Conservation (phyloP, 2,113 vertebrate species). For the Siniperca knerii region DNA sequence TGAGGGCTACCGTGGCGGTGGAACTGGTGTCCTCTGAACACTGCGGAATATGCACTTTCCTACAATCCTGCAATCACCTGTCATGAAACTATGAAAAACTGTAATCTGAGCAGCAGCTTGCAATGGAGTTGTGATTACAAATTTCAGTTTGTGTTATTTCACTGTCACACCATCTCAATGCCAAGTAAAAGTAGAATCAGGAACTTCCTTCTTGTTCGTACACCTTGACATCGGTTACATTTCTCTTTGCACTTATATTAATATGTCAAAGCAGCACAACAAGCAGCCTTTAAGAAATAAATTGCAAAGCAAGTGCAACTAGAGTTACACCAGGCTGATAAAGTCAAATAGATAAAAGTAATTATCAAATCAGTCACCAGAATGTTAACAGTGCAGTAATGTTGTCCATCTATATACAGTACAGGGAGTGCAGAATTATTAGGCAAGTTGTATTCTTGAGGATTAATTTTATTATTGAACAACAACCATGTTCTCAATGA, state of each 20-base stretch:
- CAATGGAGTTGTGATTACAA: neutral
- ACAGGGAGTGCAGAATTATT: too few relatives aligned
- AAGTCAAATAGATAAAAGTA: neutral
- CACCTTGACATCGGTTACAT: neutral
- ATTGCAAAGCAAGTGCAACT: neutral
- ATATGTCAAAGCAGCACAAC: neutral
- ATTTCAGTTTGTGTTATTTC: neutral
- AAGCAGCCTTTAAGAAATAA: neutral
- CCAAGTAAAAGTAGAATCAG: neutral
- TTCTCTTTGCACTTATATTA: neutral
- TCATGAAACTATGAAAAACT: neutral
- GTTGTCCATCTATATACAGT: neutral
- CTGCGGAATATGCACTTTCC: too few relatives aligned
- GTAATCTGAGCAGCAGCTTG: neutral
- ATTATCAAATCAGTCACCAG: neutral
- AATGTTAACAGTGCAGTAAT: neutral
- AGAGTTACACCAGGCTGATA: neutral
- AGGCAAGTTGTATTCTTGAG: too few relatives aligned
- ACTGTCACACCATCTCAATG: too few relatives aligned
- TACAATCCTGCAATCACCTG: too few relatives aligned
- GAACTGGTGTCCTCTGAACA: too few relatives aligned
- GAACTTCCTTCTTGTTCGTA: neutral
- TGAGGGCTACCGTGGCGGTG: slow-evolving; percentile 34
- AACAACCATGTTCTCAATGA: too few relatives aligned
- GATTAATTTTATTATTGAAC: too few relatives aligned